These are phyloP conservation scores for Arizona elegans DNA, from an alignment of 2,113 vertebrate genomes.

Conservation along the genomic window DNA sequence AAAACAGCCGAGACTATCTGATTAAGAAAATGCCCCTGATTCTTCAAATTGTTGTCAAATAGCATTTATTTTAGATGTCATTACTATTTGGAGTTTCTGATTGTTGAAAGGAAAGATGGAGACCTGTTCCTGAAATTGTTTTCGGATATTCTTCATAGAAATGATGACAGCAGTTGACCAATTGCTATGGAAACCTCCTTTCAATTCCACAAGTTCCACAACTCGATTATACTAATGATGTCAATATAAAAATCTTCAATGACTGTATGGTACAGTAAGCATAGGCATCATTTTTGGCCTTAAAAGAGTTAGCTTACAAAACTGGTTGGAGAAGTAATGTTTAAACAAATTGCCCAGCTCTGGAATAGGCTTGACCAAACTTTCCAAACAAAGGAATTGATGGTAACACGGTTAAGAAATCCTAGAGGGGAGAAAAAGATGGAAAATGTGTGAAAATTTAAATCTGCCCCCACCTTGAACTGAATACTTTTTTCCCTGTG, in stretches of 20 bases:
- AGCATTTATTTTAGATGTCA: constrained; percentile 2
- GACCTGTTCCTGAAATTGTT: background rate
- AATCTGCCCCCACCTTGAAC: background rate
- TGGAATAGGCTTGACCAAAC: constrained; percentile 76
- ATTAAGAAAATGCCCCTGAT: constrained; percentile 2
- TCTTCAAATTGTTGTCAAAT: constrained; percentile 6
- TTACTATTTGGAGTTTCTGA: background rate
- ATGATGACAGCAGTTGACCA: background rate
- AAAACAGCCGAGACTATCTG: background rate
- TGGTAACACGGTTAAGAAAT: constrained; percentile 75
- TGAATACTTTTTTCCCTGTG: background rate
- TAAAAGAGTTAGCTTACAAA: background rate
- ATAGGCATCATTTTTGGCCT: background rate
- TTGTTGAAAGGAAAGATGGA: background rate
- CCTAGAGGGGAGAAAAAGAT: constrained; percentile 66
- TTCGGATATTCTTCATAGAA: background rate
- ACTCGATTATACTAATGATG: background rate
- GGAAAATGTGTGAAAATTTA: background rate
- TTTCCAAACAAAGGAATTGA: constrained; percentile 76
- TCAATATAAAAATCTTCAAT: background rate
- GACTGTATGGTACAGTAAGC: background rate
- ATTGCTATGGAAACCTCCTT: background rate
- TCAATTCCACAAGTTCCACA: background rate
- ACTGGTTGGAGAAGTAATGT: constrained; percentile 12
- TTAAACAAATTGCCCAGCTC: constrained; percentile 73